A percentile compares a stretch with the other conserved stretches of the same genome.
phyloP scores from a whole-genome alignment of 2,797 vertebrate species.

The Rhinatrema bivittatum region DNA sequence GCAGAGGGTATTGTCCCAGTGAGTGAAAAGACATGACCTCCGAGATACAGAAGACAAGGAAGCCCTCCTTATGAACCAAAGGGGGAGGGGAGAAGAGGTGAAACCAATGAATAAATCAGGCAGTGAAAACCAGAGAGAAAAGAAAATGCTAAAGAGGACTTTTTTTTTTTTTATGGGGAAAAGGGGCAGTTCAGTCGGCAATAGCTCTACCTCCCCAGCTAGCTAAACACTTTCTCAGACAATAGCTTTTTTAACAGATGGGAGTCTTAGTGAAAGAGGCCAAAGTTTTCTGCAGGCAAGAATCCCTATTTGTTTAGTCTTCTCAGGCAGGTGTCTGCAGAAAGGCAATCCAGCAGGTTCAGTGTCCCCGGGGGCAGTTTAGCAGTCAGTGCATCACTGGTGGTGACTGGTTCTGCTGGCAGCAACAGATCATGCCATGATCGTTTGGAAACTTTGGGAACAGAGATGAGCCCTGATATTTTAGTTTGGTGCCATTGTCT shows the following conservation, averaged over 20 bases:
- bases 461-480: not conserved
- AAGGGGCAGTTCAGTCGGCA: conserved; percentile 51
- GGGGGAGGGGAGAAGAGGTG: conserved; percentile 67
- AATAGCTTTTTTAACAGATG: conserved; percentile 94
- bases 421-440: conserved; percentile 11
- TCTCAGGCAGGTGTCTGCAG: conserved; percentile 76
- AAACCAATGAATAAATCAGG: conserved; percentile 99
- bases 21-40: conserved; percentile 75
- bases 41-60: conserved; percentile 65
- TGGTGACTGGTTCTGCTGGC: conserved; percentile 30
- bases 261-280: conserved; percentile 74
- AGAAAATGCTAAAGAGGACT: conserved; percentile 84
- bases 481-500: conserved; percentile 3
- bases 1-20: conserved; percentile 65
- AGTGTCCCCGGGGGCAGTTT: conserved; percentile 35
- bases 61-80: conserved; percentile 63
- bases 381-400: conserved; percentile 22
- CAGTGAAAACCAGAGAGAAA: conserved; percentile 59
- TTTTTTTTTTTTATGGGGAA: conserved; percentile 64
- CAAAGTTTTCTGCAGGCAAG: conserved; percentile 69
- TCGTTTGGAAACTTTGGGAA: conserved; percentile 12
- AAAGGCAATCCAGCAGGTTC: conserved; percentile 52
- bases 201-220: conserved; percentile 51
- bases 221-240: conserved; percentile 83
- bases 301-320: conserved; percentile 74